A percentile compares a stretch with the other conserved stretches of the same genome.
These are phyloP conservation scores for Mugil cephalus DNA, from an alignment of 2,113 vertebrate species.

Conservation along the genomic window DNA sequence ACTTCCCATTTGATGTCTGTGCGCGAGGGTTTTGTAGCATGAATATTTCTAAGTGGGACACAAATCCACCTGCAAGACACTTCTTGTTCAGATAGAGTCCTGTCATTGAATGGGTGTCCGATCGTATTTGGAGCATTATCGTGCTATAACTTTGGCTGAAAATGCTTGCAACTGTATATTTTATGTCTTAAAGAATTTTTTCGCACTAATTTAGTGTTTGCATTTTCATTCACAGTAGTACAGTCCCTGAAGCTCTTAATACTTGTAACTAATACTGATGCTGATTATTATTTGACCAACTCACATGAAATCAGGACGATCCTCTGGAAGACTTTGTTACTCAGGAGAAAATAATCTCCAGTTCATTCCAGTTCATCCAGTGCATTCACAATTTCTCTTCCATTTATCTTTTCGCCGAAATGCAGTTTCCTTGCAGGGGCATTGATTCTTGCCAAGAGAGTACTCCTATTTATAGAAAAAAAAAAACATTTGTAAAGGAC, in stretches of 20 bases:
- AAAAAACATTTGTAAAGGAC: background rate
- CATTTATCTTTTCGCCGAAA: slow-evolving; percentile 3
- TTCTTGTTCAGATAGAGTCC: background rate
- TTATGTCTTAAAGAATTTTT: background rate
- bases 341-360: background rate
- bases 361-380: background rate
- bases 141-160: too few species aligned
- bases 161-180: too few species aligned
- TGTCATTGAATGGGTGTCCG: too few species aligned
- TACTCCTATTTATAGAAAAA: slow-evolving; percentile 3
- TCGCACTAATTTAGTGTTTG: background rate
- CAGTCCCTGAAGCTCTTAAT: background rate
- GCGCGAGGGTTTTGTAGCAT: background rate
- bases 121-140: too few species aligned
- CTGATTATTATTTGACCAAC: background rate
- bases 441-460: background rate
- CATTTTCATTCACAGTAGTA: background rate
- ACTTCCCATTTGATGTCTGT: background rate
- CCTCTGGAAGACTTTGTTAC: background rate
- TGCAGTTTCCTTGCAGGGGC: background rate
- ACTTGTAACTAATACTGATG: background rate
- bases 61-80: too few species aligned
- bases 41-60: background rate
- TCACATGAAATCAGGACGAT: background rate
- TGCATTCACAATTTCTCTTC: background rate